These are phyloP conservation scores for Pseudochaenichthys georgianus DNA, from an alignment of 2,797 vertebrate species.

Conservation along the genomic window DNA sequence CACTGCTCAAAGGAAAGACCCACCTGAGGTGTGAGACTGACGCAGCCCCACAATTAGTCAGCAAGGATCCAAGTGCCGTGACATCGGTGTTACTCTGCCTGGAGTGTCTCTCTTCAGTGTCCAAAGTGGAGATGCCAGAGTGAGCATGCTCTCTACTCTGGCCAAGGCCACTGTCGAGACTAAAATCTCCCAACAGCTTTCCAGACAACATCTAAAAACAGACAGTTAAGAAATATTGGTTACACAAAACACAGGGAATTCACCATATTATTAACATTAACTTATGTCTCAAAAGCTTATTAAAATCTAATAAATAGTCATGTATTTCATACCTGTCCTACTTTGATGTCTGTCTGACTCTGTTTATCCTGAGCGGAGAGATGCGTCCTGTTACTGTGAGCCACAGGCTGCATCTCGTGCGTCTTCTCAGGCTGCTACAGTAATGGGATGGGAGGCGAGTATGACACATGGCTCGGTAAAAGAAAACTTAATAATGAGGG, in stretches of 20 bases:
- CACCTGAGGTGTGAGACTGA: slow-evolving; percentile 87
- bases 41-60: slow-evolving; percentile 80
- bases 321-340: slow-evolving; percentile 71
- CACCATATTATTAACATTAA: not conserved
- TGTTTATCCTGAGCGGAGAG: slow-evolving; percentile 51
- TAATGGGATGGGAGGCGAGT: slow-evolving; percentile 89
- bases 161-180: slow-evolving; percentile 33
- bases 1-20: slow-evolving; percentile 38
- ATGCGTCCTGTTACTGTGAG: slow-evolving; percentile 20
- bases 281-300: not conserved
- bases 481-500: slow-evolving; percentile 86
- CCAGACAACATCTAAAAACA: slow-evolving; percentile 48
- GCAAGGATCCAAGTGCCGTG: slow-evolving; percentile 74
- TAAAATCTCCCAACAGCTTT: slow-evolving; percentile 42
- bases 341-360: slow-evolving; percentile 55
- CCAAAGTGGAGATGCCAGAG: slow-evolving; percentile 32
- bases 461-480: slow-evolving; percentile 86
- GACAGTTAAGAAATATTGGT: slow-evolving; percentile 3
- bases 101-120: slow-evolving; percentile 35
- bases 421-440: slow-evolving; percentile 81
- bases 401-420: slow-evolving; percentile 28
- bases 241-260: not conserved
- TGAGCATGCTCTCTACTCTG: slow-evolving; percentile 63
- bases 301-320: not conserved
- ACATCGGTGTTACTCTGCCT: slow-evolving; percentile 59